Evolutionary conservation across 2,797 vertebrate genomes (phyloP).

Genomic region (Coracias cyanogaster): DNA sequence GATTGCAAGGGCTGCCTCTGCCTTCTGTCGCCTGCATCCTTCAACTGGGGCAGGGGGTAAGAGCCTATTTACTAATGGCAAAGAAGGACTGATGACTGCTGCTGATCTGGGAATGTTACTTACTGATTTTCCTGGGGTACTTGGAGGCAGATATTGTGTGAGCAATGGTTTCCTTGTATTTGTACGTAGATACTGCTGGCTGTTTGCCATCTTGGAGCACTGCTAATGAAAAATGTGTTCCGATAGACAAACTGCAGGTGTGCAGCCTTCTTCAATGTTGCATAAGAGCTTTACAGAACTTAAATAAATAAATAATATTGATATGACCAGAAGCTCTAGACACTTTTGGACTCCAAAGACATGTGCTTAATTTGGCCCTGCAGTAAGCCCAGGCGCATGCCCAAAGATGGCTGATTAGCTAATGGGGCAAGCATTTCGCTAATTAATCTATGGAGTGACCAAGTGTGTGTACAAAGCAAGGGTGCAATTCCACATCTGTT

Average conservation of each 20-base stretch:
- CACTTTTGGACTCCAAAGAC: neutral
- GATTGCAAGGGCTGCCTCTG: neutral
- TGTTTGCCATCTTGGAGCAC: neutral
- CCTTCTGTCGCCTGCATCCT: neutral
- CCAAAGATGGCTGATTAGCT: neutral
- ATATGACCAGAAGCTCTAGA: neutral
- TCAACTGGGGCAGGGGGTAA: fast-evolving
- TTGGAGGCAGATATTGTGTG: neutral
- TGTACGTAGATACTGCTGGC: neutral
- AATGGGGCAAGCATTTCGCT: neutral
- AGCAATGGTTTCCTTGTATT: conserved; percentile 19
- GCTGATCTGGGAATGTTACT: neutral
- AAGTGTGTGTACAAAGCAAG: neutral
- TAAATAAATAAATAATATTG: neutral
- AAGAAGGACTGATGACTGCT: neutral
- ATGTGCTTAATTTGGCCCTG: neutral
- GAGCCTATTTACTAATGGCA: neutral
- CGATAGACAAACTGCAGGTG: neutral
- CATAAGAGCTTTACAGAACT: neutral
- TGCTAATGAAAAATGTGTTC: conserved; percentile 2
- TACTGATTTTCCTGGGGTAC: neutral
- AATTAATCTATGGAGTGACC: neutral
- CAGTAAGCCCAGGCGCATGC: neutral
- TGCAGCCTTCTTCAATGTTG: neutral
- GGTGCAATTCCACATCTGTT: neutral